phyloP scores from a whole-genome alignment of 2,888 invertebrate species.

The Parapristionchus giblindavisi region DNA sequence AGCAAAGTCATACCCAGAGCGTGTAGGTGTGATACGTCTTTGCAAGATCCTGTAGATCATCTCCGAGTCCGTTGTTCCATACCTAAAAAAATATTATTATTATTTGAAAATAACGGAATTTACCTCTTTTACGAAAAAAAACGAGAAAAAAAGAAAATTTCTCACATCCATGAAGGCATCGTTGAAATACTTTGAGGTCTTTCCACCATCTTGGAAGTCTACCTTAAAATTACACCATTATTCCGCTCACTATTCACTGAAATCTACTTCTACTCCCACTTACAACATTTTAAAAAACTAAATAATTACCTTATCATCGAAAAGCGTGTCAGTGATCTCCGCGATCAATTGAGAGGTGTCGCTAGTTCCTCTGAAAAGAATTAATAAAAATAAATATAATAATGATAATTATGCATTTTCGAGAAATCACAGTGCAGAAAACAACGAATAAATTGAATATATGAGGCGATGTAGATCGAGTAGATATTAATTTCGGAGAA shows the following conservation, averaged over 20 bases:
- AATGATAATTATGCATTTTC: no score
- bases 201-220: conserved; percentile 46
- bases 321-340: conserved; percentile 9
- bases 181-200: conserved; percentile 60
- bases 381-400: not conserved
- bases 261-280: no score
- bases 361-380: conserved; percentile 48
- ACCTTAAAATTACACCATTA: not conserved
- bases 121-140: not conserved
- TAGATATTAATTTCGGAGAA: not conserved
- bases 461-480: not conserved
- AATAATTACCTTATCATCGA: conserved; percentile 17
- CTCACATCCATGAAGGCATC: conserved; percentile 53
- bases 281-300: not conserved
- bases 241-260: no score
- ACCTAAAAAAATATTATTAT: conserved; percentile 33
- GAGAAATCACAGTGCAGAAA: no score
- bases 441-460: not conserved
- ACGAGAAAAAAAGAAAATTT: not conserved
- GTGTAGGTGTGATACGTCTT: conserved; percentile 55
- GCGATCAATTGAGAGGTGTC: conserved; percentile 17
- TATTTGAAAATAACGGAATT: not conserved
- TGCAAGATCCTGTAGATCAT: conserved; percentile 48
- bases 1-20: conserved; percentile 50
- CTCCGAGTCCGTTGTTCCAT: conserved; percentile 59